phyloP scores from a whole-genome alignment of 2,113 vertebrate genomes.

The Dromiciops gliroides region DNA sequence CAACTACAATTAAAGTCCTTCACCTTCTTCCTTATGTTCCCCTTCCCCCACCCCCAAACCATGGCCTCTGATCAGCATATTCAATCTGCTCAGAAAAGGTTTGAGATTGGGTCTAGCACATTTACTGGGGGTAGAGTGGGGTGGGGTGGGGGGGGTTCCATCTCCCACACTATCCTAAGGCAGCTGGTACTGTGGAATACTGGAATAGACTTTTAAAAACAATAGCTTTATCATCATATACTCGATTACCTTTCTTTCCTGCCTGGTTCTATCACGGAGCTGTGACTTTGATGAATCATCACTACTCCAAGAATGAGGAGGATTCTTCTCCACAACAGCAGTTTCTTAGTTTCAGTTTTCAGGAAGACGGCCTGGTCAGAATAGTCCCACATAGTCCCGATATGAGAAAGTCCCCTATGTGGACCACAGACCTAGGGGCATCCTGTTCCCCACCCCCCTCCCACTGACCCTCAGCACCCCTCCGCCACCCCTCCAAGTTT shows the following conservation, averaged over 20 bases:
- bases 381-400: background rate
- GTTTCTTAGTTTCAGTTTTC: background rate
- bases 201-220: background rate
- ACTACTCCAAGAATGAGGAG: background rate
- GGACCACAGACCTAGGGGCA: background rate
- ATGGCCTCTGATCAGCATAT: background rate
- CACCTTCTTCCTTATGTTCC: background rate
- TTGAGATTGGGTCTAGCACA: background rate
- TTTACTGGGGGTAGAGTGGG: no score
- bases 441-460: background rate
- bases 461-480: no score
- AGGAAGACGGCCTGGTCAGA: background rate
- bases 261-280: background rate
- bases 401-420: no score
- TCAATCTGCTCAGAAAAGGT: background rate
- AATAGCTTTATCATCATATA: background rate
- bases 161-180: background rate
- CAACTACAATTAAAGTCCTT: background rate
- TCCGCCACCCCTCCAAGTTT: no score
- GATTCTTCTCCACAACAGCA: background rate
- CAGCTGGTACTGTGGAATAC: background rate
- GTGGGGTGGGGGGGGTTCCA: background rate
- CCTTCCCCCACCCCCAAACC: background rate
- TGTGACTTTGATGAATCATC: background rate
- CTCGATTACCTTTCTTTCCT: background rate